Evolutionary conservation across 2,797 vertebrate species (phyloP).

Genomic region (Enteromius mattozi): DNA sequence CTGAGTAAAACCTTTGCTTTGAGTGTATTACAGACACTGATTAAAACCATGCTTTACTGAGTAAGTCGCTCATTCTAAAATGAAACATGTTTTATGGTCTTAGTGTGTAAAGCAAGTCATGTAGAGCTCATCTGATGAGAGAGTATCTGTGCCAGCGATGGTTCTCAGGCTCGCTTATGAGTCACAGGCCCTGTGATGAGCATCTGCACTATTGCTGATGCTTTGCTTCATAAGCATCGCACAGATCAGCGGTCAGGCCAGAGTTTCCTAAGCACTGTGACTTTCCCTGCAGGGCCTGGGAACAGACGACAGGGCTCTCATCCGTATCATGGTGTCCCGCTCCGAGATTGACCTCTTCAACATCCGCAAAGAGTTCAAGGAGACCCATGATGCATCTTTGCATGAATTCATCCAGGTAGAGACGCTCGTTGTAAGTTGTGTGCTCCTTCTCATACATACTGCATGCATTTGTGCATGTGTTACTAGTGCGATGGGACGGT

Average conservation of each 20-base stretch:
- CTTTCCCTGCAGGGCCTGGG: slow-evolving; percentile 85
- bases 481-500: slow-evolving; percentile 45
- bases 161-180: slow-evolving; percentile 9
- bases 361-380: slow-evolving; percentile 91
- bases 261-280: slow-evolving; percentile 14
- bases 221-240: slow-evolving; percentile 23
- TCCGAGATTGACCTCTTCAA: slow-evolving; percentile 92
- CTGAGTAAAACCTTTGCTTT: slow-evolving; percentile 14
- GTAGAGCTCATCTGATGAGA: slow-evolving; percentile 9
- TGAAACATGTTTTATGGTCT: slow-evolving; percentile 23
- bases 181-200: not conserved
- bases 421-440: slow-evolving; percentile 78
- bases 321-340: slow-evolving; percentile 93
- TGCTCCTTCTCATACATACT: not conserved
- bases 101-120: slow-evolving; percentile 21
- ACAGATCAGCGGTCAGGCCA: not conserved
- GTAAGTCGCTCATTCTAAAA: not conserved
- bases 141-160: not conserved
- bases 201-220: slow-evolving; percentile 27
- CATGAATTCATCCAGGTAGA: slow-evolving; percentile 95
- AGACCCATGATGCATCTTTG: slow-evolving; percentile 88
- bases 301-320: slow-evolving; percentile 93
- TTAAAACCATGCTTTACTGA: slow-evolving; percentile 20
- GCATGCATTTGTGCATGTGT: slow-evolving; percentile 27
- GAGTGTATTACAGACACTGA: slow-evolving; percentile 19